Evolutionary conservation across 35 echinoderm and acorn worm genomes (phyloP).

Genomic region (Heliocidaris erythrogramma): DNA sequence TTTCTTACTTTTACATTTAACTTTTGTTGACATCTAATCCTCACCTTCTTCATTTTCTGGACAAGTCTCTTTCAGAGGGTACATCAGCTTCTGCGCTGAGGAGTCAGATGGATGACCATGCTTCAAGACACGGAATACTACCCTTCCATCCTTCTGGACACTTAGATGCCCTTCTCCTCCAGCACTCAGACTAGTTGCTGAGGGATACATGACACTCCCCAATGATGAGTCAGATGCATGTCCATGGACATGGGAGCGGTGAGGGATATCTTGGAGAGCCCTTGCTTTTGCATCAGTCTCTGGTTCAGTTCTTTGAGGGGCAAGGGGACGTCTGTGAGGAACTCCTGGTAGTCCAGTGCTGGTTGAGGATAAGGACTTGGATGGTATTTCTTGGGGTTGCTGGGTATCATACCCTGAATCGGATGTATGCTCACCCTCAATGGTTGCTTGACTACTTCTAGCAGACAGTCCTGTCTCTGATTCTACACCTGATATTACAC

Average conservation of each 20-base stretch:
- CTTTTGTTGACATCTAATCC: too few species aligned
- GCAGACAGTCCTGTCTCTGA: neutral
- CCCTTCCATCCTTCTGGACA: conserved; percentile 8
- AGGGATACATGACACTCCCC: conserved; percentile 49
- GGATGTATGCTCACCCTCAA: neutral
- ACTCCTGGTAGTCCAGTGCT: neutral
- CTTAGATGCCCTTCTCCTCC: neutral
- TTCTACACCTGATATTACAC: conserved; percentile 35
- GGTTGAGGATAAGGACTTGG: neutral
- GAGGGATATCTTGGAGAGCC: neutral
- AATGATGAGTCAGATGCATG: conserved; percentile 70
- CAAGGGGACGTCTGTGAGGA: neutral
- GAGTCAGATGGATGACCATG: conserved; percentile 82
- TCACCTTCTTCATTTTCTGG: conserved; percentile 13
- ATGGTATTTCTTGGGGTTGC: neutral
- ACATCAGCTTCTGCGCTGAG: conserved; percentile 64
- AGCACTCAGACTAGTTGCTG: neutral
- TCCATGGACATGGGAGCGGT: conserved; percentile 10
- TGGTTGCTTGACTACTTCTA: conserved; percentile 33
- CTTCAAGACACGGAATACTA: neutral
- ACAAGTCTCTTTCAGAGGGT: neutral
- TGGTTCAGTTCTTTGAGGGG: neutral
- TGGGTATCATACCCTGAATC: conserved; percentile 2
- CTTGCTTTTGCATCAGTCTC: neutral
- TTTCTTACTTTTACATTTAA: too few species aligned